phyloP scores from a whole-genome alignment of 2,888 invertebrate species.

The Operophtera brumata region DNA sequence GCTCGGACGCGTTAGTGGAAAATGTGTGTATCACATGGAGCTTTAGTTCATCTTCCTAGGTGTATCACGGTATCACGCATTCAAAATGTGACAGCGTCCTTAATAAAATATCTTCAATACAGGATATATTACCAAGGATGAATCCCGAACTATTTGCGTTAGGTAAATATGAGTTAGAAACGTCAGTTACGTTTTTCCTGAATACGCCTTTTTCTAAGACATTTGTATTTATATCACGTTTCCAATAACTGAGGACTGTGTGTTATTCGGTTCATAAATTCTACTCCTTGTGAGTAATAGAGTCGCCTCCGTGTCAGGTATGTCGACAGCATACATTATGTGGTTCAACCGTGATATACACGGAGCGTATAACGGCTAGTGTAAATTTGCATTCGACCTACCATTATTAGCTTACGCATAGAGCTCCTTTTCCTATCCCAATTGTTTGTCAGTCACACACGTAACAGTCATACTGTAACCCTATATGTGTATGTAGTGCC shows the following conservation, averaged over 20 bases:
- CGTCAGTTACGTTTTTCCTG: slow-evolving; percentile 8
- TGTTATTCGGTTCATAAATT: slow-evolving; percentile 73
- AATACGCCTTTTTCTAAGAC: slow-evolving; percentile 32
- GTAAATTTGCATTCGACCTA: slow-evolving; percentile 16
- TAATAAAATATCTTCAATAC: no score
- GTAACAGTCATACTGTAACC: slow-evolving; percentile 12
- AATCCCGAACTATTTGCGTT: slow-evolving; percentile 8
- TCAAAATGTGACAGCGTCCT: no score
- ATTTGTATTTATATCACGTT: slow-evolving; percentile 68
- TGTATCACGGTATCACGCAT: no score
- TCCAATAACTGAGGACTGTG: slow-evolving; percentile 68
- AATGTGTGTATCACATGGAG: no score
- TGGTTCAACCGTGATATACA: slow-evolving; percentile 49
- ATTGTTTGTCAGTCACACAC: slow-evolving; percentile 19
- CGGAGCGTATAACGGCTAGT: slow-evolving; percentile 20
- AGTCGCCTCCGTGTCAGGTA: slow-evolving; percentile 62
- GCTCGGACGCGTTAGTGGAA: no score
- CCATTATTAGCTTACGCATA: slow-evolving; percentile 19
- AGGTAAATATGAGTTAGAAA: slow-evolving; percentile 1
- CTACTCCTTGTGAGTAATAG: slow-evolving; percentile 64
- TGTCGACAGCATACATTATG: slow-evolving; percentile 69
- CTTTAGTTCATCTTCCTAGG: no score
- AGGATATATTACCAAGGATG: not conserved
- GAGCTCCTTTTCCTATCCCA: slow-evolving; percentile 24
- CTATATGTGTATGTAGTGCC: slow-evolving; percentile 6